These are phyloP conservation scores for Furnarius figulus DNA, from an alignment of 2,113 vertebrate species.

Conservation along the genomic window DNA sequence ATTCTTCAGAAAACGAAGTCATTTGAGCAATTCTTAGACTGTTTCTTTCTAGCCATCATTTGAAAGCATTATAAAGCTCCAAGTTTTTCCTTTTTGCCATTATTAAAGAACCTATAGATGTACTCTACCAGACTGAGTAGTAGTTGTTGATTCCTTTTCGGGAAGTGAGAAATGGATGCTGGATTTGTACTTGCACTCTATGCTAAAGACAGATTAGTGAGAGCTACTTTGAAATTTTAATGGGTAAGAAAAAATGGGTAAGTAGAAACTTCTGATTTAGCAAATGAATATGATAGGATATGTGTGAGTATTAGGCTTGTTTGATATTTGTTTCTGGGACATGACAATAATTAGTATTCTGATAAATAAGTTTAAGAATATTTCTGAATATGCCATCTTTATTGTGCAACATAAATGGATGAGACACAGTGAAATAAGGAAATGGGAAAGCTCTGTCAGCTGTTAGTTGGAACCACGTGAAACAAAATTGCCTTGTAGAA, in stretches of 20 bases:
- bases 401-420: background rate
- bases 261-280: background rate
- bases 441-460: background rate
- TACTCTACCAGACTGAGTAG: background rate
- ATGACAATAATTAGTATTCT: background rate
- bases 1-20: background rate
- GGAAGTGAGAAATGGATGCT: background rate
- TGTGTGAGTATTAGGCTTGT: background rate
- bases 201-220: background rate
- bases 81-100: background rate
- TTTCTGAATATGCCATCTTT: background rate
- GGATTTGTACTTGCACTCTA: background rate
- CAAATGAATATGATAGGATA: background rate
- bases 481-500: background rate
- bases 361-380: background rate
- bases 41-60: background rate
- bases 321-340: background rate
- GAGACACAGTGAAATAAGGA: background rate
- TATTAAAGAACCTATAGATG: background rate
- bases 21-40: background rate
- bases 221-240: background rate
- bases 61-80: background rate
- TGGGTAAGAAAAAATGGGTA: background rate
- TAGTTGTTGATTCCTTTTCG: background rate
- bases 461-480: background rate